phyloP scores from a whole-genome alignment of 2,113 vertebrate species.

The Saccopteryx bilineata region DNA sequence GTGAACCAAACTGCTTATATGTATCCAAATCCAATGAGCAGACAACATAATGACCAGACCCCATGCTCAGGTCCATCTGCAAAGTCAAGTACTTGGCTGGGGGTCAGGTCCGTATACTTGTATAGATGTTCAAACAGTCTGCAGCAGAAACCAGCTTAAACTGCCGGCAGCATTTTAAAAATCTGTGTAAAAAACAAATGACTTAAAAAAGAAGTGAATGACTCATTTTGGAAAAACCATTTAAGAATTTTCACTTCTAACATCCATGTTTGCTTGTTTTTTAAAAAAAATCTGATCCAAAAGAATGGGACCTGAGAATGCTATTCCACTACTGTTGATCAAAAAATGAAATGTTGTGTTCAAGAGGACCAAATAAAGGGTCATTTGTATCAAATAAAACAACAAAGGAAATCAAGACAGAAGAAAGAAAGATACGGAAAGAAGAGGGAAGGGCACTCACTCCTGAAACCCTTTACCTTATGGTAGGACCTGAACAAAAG shows the following conservation, averaged over 20 bases:
- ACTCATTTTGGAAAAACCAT: slow-evolving; percentile 24
- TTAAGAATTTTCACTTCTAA: slow-evolving; percentile 48
- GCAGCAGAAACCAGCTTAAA: slow-evolving; percentile 20
- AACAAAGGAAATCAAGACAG: slow-evolving; percentile 35
- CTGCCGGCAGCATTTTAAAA: neutral
- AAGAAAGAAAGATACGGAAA: neutral
- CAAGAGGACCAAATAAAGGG: neutral
- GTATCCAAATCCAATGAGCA: neutral
- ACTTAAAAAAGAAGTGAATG: neutral
- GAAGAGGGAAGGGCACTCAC: neutral
- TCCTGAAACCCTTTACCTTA: slow-evolving; percentile 27
- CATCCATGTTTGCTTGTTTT: neutral
- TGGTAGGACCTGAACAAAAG: neutral
- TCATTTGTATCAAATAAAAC: slow-evolving; percentile 58
- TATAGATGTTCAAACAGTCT: neutral
- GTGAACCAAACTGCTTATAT: slow-evolving; percentile 9
- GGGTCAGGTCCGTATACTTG: neutral
- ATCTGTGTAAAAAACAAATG: neutral
- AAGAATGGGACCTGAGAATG: neutral
- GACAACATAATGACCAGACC: neutral
- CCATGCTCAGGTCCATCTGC: neutral
- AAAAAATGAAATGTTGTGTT: slow-evolving; percentile 40
- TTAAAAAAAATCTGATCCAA: neutral
- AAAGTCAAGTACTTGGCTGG: neutral
- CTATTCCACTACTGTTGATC: neutral